Percentiles rank a stretch among this genome's conserved stretches.
Evolutionary conservation across 2,888 invertebrate genomes (phyloP).

Genomic region (Eugnorisma glareosa): DNA sequence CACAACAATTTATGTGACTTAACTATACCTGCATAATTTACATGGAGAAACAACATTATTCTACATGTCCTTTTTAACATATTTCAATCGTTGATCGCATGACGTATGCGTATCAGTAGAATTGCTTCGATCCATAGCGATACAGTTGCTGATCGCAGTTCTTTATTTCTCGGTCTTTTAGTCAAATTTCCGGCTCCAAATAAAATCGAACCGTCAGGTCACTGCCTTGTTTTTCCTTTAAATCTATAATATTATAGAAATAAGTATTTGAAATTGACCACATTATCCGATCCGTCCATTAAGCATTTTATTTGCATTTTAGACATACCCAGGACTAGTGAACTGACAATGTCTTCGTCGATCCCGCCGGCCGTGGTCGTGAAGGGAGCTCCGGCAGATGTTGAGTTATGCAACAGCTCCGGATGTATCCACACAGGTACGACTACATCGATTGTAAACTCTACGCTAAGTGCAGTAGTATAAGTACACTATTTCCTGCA

Average conservation of each 20-base stretch:
- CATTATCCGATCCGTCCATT: slow-evolving; percentile 53
- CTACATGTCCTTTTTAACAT: background rate
- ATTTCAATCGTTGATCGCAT: background rate
- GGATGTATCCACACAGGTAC: slow-evolving; percentile 95
- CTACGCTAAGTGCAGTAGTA: background rate
- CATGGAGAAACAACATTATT: no score
- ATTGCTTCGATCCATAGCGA: background rate
- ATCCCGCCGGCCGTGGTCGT: slow-evolving; percentile 81
- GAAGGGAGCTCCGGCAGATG: slow-evolving; percentile 73
- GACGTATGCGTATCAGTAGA: background rate
- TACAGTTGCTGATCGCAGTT: background rate
- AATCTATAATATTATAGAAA: background rate
- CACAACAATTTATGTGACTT: no score
- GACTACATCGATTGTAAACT: slow-evolving; percentile 4
- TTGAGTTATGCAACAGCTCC: slow-evolving; percentile 92
- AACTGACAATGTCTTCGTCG: slow-evolving; percentile 85
- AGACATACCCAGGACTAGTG: slow-evolving; percentile 88
- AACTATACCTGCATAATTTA: background rate
- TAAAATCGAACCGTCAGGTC: slow-evolving; percentile 19
- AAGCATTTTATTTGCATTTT: slow-evolving; percentile 76
- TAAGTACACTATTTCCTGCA: background rate
- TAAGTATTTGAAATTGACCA: background rate
- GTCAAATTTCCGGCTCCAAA: slow-evolving; percentile 44
- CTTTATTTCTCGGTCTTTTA: slow-evolving; percentile 19
- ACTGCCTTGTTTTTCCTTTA: slow-evolving; percentile 1